Base-by-base conservation (phyloP, 92 coral and sea anemone species). In the Epizoanthus illoricatus region DNA sequence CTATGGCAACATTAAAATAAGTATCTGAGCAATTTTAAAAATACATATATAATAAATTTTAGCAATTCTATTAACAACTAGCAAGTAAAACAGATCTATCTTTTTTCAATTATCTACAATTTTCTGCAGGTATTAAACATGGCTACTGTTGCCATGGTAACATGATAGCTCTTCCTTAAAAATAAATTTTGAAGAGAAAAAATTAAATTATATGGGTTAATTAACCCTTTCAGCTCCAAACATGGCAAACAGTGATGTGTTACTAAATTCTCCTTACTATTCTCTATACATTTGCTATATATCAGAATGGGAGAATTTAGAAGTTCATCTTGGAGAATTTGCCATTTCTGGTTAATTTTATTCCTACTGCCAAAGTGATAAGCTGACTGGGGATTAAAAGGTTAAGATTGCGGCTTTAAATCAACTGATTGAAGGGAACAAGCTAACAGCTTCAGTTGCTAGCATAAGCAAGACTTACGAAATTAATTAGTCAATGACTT, bases 131-230 rank as follows among this genome's bases (percentile, higher is more conserved):
- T 70, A 70, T 70, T 49, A 42, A 28, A 28, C 36, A 70, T 41
- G 74, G 74, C 74, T 70, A 70, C 21, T 70, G 74, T 70, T 70
- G 74, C 74, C 36, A 70, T 70, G 74, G 74, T 19, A 70, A 70
- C 74, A 43, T 70, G 74, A 70, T 17, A 70, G 74, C 74, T 15
- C 74, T 70, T 70, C 74, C 74, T 70, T 70, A 70, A 70, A 52
- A 70, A 70, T 15, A 70, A 69, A 69, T 70, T 70, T 70, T 70
- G 74, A 70, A 70, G 36, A 70, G 57, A 70, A 70, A 70, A 70
- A 70, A 43, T 70, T 33, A 70, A 70, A 70, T 41, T 70, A 11
- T 13, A 70, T 70, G 56, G 49, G 6, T 45, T 49, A 41, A 16
- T 70, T 70, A 70, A 70, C 58, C 74, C 36, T 70, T 70, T 7